Conservation (phyloP, 2,113 vertebrate species). For the Tringa solitaria region DNA sequence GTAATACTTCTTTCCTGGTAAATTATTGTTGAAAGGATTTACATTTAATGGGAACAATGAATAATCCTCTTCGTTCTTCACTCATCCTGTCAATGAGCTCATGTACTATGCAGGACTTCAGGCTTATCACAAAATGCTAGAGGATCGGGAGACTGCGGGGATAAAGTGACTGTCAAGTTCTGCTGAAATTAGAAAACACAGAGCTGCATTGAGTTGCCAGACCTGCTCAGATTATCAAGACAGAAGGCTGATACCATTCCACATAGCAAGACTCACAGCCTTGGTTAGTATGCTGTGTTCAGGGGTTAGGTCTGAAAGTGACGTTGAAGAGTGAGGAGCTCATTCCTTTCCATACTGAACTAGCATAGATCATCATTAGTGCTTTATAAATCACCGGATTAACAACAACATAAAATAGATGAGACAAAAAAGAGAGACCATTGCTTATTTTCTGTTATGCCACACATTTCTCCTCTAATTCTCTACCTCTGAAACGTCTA, state of each 20-base stretch:
- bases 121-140: background rate
- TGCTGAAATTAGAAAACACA: background rate
- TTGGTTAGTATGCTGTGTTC: rapidly evolving
- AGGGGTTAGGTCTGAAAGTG: background rate
- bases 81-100: background rate
- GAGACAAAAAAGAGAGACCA: background rate
- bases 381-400: background rate
- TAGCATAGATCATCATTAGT: background rate
- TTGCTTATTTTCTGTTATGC: background rate
- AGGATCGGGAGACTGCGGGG: background rate
- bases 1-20: background rate
- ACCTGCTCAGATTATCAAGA: background rate
- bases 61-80: background rate
- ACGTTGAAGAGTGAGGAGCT: background rate
- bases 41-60: background rate
- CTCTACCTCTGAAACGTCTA: background rate
- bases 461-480: background rate
- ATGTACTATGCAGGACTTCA: background rate
- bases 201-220: background rate
- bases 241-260: background rate
- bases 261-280: rapidly evolving
- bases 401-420: background rate
- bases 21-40: conserved; percentile 11
- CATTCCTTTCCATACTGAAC: background rate
- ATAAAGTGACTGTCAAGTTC: background rate